Conservation (phyloP, 2,797 vertebrate genomes). For the Tapera naevia region DNA sequence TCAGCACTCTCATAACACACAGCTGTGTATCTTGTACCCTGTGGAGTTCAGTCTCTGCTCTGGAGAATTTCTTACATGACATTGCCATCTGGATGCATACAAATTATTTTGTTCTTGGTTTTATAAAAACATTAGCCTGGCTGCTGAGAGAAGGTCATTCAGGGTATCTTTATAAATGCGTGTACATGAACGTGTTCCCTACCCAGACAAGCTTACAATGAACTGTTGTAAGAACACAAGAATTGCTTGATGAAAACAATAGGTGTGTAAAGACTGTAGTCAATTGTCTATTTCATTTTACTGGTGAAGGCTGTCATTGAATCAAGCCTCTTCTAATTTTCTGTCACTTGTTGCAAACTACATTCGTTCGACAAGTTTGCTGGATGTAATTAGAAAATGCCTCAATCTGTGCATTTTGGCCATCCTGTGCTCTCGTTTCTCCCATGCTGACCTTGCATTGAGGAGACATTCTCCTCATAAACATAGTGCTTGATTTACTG, state of each 20-base stretch:
- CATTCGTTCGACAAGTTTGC: not conserved
- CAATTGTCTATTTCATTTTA: not conserved
- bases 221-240: not conserved
- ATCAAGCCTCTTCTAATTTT: not conserved
- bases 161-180: not conserved
- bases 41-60: conserved; percentile 25
- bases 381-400: not conserved
- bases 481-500: not conserved
- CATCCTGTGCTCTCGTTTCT: not conserved
- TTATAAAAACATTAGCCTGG: conserved; percentile 19
- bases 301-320: not conserved
- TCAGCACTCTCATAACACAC: not conserved
- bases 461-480: not conserved
- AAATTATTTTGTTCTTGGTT: conserved; percentile 47
- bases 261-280: not conserved
- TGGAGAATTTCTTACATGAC: conserved; percentile 53
- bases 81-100: conserved; percentile 57
- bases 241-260: not conserved
- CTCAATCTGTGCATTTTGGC: not conserved
- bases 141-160: not conserved
- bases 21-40: conserved; percentile 42
- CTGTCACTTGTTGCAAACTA: not conserved
- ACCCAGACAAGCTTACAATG: not conserved
- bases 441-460: not conserved
- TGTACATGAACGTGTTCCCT: not conserved